These are phyloP conservation scores for Acleris holmiana DNA, from an alignment of 2,888 invertebrate species.

Conservation along the genomic window DNA sequence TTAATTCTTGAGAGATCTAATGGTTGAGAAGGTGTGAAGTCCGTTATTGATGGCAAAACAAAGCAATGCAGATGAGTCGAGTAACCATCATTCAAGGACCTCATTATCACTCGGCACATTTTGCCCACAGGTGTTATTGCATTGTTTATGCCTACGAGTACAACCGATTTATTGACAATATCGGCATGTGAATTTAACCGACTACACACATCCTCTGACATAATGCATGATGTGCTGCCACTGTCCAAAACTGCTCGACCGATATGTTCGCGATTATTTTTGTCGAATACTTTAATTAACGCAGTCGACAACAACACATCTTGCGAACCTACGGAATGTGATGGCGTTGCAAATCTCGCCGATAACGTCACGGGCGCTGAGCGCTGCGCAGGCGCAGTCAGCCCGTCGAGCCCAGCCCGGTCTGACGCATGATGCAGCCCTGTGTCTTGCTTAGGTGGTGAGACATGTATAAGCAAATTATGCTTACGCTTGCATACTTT, in stretches of 20 bases:
- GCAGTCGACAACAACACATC: too few relatives aligned
- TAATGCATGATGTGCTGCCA: slow-evolving; percentile 29
- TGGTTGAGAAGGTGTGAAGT: too few relatives aligned
- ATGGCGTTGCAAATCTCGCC: not conserved
- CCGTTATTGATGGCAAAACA: too few relatives aligned
- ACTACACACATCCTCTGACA: slow-evolving; percentile 13
- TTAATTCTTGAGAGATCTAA: too few relatives aligned
- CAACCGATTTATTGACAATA: too few relatives aligned
- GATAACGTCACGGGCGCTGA: not conserved
- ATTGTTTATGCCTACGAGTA: too few relatives aligned
- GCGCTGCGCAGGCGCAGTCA: not conserved
- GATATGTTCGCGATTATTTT: slow-evolving; percentile 23
- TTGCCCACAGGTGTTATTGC: too few relatives aligned
- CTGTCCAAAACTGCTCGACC: slow-evolving; percentile 35
- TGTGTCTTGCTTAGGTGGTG: too few relatives aligned
- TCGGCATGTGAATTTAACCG: too few relatives aligned
- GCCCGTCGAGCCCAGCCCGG: too few relatives aligned
- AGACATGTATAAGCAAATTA: slow-evolving; percentile 32
- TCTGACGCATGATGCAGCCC: too few relatives aligned
- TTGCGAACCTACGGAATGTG: too few relatives aligned
- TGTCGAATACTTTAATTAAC: slow-evolving; percentile 35
- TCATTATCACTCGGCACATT: not conserved
- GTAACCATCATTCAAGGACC: not conserved
- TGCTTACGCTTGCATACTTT: slow-evolving; percentile 35
- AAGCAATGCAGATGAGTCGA: not conserved